These are phyloP conservation scores for Leucophenga montana DNA, from an alignment of 2,888 invertebrate species.

Conservation along the genomic window DNA sequence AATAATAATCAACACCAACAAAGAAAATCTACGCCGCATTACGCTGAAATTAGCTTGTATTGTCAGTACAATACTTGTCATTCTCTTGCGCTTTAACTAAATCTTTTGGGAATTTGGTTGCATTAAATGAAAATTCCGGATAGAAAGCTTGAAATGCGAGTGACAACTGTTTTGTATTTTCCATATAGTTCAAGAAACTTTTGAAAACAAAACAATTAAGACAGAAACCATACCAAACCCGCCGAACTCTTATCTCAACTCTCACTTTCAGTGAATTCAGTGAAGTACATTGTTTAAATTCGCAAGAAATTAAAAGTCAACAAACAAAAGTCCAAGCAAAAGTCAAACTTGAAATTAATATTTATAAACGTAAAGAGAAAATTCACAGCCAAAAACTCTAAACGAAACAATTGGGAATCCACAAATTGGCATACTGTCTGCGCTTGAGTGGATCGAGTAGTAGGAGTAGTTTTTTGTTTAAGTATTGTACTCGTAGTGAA, in stretches of 20 bases:
- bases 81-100: background rate
- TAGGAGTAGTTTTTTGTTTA: no score
- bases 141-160: background rate
- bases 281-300: background rate
- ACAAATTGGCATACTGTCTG: no score
- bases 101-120: no score
- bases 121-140: no score
- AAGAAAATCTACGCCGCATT: background rate
- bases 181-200: background rate
- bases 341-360: constrained; percentile 18
- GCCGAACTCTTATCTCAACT: background rate
- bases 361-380: constrained; percentile 6
- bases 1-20: background rate
- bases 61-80: no score
- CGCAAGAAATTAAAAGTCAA: constrained; percentile 60
- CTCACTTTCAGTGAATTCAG: background rate
- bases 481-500: no score
- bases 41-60: background rate
- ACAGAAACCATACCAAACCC: no score
- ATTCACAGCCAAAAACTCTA: background rate
- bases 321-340: constrained; percentile 37
- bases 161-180: background rate
- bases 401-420: no score
- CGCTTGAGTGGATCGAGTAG: no score
- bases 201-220: background rate